Evolutionary conservation across 2,888 invertebrate species (phyloP).

Genomic region (Diaphora mendica): DNA sequence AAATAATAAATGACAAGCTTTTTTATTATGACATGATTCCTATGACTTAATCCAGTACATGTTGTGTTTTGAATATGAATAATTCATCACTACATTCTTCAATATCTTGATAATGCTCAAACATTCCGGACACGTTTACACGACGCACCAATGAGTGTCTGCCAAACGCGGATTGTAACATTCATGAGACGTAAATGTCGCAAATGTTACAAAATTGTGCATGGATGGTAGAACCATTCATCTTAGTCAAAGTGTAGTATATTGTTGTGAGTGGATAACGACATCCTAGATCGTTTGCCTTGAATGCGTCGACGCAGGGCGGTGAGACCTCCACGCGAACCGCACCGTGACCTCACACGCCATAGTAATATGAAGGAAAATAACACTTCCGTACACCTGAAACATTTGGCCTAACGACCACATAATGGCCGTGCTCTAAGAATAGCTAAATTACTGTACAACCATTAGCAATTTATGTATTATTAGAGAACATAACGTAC

Average conservation of each 20-base stretch:
- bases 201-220: constrained; percentile 27
- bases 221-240: constrained; percentile 32
- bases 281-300: constrained; percentile 42
- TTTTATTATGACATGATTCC: background rate
- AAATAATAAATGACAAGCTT: background rate
- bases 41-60: constrained; percentile 1
- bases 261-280: constrained; percentile 30
- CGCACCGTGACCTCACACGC: constrained; percentile 55
- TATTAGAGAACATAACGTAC: background rate
- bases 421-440: constrained; percentile 26
- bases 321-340: constrained; percentile 40
- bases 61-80: background rate
- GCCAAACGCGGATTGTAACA: constrained; percentile 18
- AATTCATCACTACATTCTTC: constrained; percentile 11
- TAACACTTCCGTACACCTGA: constrained; percentile 55
- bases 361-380: constrained; percentile 58
- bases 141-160: background rate
- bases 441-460: constrained; percentile 22
- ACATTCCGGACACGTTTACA: constrained; percentile 19
- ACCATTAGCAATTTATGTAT: constrained; percentile 2
- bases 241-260: constrained; percentile 43
- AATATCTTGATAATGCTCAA: constrained; percentile 20
- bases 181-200: constrained; percentile 9
- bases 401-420: constrained; percentile 43
- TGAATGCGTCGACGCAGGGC: constrained; percentile 36